Conservation (phyloP, 1,140 invertebrate genomes). For the Papilio dardanus region DNA sequence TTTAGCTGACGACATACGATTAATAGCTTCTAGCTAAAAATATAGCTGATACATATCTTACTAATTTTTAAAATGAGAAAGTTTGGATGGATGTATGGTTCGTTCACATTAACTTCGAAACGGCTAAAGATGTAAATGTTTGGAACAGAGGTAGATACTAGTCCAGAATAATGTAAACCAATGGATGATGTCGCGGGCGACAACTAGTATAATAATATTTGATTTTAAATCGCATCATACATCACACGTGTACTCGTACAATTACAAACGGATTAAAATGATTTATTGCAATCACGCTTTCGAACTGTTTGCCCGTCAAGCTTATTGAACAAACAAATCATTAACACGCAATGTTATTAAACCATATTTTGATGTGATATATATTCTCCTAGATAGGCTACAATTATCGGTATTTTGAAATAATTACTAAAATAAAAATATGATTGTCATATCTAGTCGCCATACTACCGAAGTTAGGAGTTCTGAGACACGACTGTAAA, state of each 20-base stretch:
- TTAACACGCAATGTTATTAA: conserved; percentile 8
- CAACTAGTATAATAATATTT: neutral
- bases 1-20: conserved; percentile 12
- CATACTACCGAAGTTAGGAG: too few species aligned
- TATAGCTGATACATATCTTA: too few species aligned
- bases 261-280: conserved; percentile 4
- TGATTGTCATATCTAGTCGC: too few species aligned
- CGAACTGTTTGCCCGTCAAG: conserved; percentile 13
- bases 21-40: neutral
- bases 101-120: too few species aligned
- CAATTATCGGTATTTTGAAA: neutral
- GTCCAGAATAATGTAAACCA: too few species aligned
- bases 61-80: too few species aligned
- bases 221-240: neutral
- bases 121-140: too few species aligned
- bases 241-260: neutral
- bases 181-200: too few species aligned
- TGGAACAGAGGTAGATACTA: too few species aligned
- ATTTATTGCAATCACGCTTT: conserved; percentile 16
- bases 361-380: neutral
- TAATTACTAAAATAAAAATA: neutral
- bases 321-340: conserved; percentile 8
- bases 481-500: too few species aligned
- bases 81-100: too few species aligned
- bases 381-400: neutral